Percentiles rank a stretch among this genome's conserved stretches.
phyloP scores from a whole-genome alignment of 2,888 invertebrate genomes.

The Itoplectis maculator region DNA sequence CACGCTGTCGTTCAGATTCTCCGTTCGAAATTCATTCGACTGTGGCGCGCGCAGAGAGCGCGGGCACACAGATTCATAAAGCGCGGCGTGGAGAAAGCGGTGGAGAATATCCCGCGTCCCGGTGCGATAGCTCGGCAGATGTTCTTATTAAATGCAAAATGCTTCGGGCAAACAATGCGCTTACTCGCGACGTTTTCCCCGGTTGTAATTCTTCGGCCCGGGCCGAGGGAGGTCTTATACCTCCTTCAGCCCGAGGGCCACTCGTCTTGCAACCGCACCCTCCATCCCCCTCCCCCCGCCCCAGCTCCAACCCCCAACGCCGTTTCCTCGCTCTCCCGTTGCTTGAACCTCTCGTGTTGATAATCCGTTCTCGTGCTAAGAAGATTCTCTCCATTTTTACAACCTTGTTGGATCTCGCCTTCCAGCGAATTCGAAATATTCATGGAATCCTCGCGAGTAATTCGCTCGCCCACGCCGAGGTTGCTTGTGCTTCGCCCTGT shows the following conservation, averaged over 20 bases:
- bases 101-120: not conserved
- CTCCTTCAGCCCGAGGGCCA: constrained; percentile 12
- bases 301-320: no score
- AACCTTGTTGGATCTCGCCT: constrained; percentile 71
- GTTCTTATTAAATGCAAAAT: constrained; percentile 76
- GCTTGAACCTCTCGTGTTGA: constrained; percentile 45
- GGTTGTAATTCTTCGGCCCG: constrained; percentile 59
- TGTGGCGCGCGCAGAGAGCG: no score
- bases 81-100: no score
- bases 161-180: constrained; percentile 74
- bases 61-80: constrained; percentile 7
- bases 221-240: constrained; percentile 21
- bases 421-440: constrained; percentile 72
- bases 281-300: no score
- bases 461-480: constrained; percentile 54
- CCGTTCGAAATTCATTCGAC: not conserved
- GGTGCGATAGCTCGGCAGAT: constrained; percentile 1
- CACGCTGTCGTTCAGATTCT: constrained; percentile 6
- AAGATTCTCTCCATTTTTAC: constrained; percentile 73
- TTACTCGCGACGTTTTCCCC: constrained; percentile 73
- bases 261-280: constrained; percentile 25
- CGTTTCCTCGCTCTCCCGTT: no score
- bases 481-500: constrained; percentile 37
- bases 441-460: constrained; percentile 73
- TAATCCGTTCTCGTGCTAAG: constrained; percentile 67